These are phyloP conservation scores for Trileptium ribeirensis DNA, from an alignment of 2,888 invertebrate genomes.

Conservation along the genomic window DNA sequence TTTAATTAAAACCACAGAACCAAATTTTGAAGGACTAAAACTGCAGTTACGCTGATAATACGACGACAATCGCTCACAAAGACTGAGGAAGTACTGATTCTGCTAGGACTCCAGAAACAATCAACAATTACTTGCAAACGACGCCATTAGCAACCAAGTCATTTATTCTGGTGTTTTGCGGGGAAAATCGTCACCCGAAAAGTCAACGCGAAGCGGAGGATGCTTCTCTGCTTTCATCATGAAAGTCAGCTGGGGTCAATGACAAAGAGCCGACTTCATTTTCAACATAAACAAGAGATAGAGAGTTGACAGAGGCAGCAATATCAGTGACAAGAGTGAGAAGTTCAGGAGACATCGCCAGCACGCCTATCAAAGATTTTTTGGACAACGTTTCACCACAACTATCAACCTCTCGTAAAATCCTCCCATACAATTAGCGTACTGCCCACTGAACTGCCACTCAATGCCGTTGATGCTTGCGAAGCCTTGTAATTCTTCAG, in stretches of 20 bases:
- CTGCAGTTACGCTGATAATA: background rate
- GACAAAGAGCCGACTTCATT: background rate
- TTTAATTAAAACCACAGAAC: background rate
- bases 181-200: background rate
- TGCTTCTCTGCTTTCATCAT: background rate
- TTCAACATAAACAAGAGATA: background rate
- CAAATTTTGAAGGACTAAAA: background rate
- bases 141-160: background rate
- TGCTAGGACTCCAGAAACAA: background rate
- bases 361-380: background rate
- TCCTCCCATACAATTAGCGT: constrained; percentile 54
- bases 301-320: background rate
- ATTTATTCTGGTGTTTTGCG: background rate
- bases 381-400: constrained; percentile 44
- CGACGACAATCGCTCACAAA: background rate
- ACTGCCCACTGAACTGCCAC: constrained; percentile 51
- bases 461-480: constrained; percentile 29
- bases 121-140: background rate
- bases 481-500: background rate
- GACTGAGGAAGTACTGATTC: background rate
- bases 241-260: background rate
- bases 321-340: background rate
- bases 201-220: no score
- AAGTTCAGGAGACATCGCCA: background rate
- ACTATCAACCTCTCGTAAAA: constrained; percentile 53